phyloP scores from a whole-genome alignment of 2,797 vertebrate species.

The Huso huso region DNA sequence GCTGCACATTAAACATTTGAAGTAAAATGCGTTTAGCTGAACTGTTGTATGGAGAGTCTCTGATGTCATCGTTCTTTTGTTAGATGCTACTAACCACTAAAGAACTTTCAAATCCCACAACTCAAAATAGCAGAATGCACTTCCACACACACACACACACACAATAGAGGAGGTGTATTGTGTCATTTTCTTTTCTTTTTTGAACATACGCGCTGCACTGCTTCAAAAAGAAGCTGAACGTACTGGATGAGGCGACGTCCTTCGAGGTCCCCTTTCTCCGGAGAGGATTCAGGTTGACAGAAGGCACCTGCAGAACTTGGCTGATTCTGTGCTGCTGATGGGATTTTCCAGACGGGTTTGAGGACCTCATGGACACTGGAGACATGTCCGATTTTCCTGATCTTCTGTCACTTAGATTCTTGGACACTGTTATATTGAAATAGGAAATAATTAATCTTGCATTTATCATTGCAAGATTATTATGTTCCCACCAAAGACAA shows the following conservation, averaged over 20 bases:
- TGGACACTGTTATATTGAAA: slow-evolving; percentile 66
- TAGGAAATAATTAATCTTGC: slow-evolving; percentile 12
- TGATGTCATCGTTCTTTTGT: too few species aligned
- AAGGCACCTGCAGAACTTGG: slow-evolving; percentile 84
- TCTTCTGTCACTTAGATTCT: slow-evolving; percentile 82
- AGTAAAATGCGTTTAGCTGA: background rate
- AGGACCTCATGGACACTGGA: slow-evolving; percentile 75
- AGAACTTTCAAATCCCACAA: background rate
- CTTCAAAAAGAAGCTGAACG: slow-evolving; percentile 35
- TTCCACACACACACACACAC: background rate
- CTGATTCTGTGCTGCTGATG: slow-evolving; percentile 80
- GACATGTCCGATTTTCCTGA: slow-evolving; percentile 84
- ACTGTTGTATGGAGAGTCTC: too few species aligned
- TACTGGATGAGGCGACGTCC: slow-evolving; percentile 67
- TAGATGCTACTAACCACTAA: background rate
- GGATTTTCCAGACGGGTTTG: slow-evolving; percentile 62
- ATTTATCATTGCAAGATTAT: slow-evolving; percentile 20
- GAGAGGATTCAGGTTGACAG: slow-evolving; percentile 80
- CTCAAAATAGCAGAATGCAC: background rate
- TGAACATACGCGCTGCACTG: background rate
- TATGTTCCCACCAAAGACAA: slow-evolving; percentile 5
- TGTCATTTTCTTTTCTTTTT: background rate
- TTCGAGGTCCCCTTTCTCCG: slow-evolving; percentile 80
- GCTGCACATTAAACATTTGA: background rate
- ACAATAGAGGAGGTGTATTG: background rate